A percentile compares a stretch with the other conserved stretches of the same genome.
These are phyloP conservation scores for Henricia sp. DNA, from an alignment of 53 echinoderm and acorn worm species.

Conservation along the genomic window DNA sequence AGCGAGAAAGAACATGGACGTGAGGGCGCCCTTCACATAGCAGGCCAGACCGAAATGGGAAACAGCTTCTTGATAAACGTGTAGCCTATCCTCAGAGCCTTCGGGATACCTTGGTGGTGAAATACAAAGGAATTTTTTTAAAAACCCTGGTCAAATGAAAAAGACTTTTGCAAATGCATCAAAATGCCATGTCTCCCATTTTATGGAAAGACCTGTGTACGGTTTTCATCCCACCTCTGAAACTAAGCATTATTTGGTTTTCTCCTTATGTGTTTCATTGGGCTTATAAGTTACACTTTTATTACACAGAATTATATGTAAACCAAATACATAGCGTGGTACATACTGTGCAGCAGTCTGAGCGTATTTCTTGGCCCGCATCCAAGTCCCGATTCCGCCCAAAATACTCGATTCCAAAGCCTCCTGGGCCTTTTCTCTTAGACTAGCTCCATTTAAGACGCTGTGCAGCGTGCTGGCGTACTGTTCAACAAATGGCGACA, in stretches of 20 bases:
- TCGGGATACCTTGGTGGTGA: slow-evolving; percentile 62
- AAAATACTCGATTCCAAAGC: slow-evolving; percentile 58
- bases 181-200: too few relatives aligned
- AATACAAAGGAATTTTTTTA: too few relatives aligned
- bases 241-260: too few relatives aligned
- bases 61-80: slow-evolving; percentile 72
- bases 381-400: slow-evolving; percentile 57
- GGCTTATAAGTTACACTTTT: too few relatives aligned
- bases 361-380: slow-evolving; percentile 63
- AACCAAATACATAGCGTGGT: too few relatives aligned
- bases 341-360: slow-evolving; percentile 61
- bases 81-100: slow-evolving; percentile 65
- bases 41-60: slow-evolving; percentile 75
- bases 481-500: slow-evolving; percentile 68
- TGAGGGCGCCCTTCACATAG: slow-evolving; percentile 75
- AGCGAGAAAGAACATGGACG: slow-evolving; percentile 76
- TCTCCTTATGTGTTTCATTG: too few relatives aligned
- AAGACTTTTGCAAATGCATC: too few relatives aligned
- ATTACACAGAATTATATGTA: too few relatives aligned
- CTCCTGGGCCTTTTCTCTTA: slow-evolving; percentile 59
- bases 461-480: slow-evolving; percentile 71
- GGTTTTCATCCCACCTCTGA: too few relatives aligned
- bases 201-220: too few relatives aligned
- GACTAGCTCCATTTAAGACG: slow-evolving; percentile 70
- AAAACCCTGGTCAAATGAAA: too few relatives aligned